Evolutionary conservation across 2,113 vertebrate genomes (phyloP).

Genomic region (Carassius auratus): DNA sequence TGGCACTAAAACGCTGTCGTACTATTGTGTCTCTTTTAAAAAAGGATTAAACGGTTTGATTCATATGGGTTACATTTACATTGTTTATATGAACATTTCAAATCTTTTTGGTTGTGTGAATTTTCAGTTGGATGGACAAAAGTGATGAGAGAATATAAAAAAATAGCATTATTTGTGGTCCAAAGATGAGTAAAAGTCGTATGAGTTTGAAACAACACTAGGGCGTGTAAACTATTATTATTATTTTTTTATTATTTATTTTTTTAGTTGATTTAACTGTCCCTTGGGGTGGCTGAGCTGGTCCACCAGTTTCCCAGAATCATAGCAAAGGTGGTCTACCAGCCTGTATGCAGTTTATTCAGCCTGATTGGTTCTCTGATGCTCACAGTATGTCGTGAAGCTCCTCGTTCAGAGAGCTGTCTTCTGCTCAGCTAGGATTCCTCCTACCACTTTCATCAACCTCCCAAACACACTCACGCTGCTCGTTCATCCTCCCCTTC

Average conservation of each 20-base stretch:
- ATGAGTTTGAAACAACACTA: background rate
- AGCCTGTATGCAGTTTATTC: background rate
- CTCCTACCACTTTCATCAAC: slow-evolving; percentile 13
- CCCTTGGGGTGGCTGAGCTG: no score
- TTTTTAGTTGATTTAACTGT: no score
- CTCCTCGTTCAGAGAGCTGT: background rate
- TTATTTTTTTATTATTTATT: background rate
- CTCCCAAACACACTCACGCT: background rate
- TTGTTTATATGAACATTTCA: background rate
- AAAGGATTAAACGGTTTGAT: background rate
- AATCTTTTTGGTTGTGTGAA: background rate
- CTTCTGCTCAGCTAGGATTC: background rate
- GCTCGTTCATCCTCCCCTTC: background rate
- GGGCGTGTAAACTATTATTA: background rate
- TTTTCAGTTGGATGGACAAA: background rate
- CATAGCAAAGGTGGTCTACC: background rate
- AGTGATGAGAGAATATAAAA: background rate
- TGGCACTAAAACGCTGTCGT: no score
- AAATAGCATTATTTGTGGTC: background rate
- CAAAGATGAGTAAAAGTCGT: background rate
- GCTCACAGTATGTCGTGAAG: background rate
- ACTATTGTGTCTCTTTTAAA: background rate
- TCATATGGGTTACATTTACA: background rate
- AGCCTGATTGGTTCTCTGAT: background rate
- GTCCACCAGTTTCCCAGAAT: background rate